phyloP scores from a whole-genome alignment of 2,113 vertebrate species.

The Gila orcuttii region DNA sequence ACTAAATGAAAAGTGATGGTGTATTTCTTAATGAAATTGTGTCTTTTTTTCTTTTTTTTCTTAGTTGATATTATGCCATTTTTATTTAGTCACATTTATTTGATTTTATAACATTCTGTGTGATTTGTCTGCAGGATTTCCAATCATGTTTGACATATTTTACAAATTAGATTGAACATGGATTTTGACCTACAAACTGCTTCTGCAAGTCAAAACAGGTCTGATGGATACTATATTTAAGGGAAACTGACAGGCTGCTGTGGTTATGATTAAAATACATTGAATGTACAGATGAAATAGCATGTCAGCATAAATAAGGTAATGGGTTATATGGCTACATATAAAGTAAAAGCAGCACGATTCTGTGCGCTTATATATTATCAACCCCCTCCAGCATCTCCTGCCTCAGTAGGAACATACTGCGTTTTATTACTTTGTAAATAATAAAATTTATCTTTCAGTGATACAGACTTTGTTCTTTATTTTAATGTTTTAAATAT shows the following conservation, averaged over 20 bases:
- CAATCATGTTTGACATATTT: not conserved
- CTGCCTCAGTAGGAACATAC: not conserved
- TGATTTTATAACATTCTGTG: too few relatives aligned
- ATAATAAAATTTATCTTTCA: not conserved
- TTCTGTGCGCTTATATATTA: conserved; percentile 4
- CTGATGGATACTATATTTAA: conserved; percentile 6
- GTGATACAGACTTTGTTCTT: not conserved
- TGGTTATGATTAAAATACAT: conserved; percentile 7
- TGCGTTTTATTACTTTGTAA: not conserved
- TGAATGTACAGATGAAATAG: conserved; percentile 23
- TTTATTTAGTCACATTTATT: too few relatives aligned
- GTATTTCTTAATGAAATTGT: not conserved
- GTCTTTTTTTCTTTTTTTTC: too few relatives aligned
- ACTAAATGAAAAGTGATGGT: not conserved
- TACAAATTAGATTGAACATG: not conserved
- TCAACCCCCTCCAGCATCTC: not conserved
- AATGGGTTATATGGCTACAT: conserved; percentile 3
- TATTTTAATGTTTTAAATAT: not conserved
- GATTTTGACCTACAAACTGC: conserved; percentile 14
- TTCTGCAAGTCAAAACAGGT: not conserved
- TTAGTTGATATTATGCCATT: too few relatives aligned
- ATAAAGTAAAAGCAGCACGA: conserved; percentile 4
- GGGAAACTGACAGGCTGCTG: not conserved
- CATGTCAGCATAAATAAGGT: conserved; percentile 27
- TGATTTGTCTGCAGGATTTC: not conserved